phyloP scores from a whole-genome alignment of 2,888 invertebrate species.

The Noctua janthe region DNA sequence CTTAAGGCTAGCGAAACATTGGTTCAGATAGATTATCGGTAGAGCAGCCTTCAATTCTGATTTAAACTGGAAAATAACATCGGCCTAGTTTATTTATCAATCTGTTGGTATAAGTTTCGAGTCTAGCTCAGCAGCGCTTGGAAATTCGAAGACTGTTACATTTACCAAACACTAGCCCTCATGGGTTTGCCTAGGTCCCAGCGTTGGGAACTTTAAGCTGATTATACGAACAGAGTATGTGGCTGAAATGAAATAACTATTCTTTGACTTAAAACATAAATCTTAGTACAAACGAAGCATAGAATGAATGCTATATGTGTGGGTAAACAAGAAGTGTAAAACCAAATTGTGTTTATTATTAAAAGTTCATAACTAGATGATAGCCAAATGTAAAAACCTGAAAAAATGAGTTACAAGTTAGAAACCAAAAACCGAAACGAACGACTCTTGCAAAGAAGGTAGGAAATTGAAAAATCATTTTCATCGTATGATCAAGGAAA shows the following conservation, averaged over 20 bases:
- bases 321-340: neutral
- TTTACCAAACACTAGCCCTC: neutral
- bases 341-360: neutral
- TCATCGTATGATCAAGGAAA: neutral
- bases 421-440: neutral
- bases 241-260: neutral
- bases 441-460: neutral
- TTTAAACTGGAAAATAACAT: neutral
- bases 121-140: neutral
- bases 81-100: neutral
- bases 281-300: neutral
- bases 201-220: neutral
- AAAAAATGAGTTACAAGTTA: neutral
- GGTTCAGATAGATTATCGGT: conserved; percentile 11
- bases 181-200: neutral
- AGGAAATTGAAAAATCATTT: neutral
- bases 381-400: neutral
- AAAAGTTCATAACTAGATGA: neutral
- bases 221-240: neutral
- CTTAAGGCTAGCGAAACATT: neutral
- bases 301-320: neutral
- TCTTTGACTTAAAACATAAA: conserved; percentile 1
- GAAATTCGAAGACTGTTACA: neutral
- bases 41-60: neutral
- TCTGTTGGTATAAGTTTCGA: neutral